Conservation (phyloP, 2,888 invertebrate species). For the Sepiola atlantica region DNA sequence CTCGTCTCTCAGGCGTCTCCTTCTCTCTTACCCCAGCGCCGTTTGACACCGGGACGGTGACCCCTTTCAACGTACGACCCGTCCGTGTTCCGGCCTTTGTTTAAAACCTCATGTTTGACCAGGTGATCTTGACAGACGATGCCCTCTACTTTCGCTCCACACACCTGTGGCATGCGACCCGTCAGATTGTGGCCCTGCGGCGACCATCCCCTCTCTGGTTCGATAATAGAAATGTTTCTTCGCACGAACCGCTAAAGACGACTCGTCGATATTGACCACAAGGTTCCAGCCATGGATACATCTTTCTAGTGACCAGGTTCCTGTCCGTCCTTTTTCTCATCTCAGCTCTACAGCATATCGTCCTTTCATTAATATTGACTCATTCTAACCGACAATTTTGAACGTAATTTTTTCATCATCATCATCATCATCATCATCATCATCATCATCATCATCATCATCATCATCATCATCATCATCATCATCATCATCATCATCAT, state of each 20-base stretch:
- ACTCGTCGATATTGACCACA: neutral
- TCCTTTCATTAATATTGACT: neutral
- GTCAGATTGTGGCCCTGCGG: neutral
- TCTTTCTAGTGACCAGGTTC: neutral
- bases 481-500: no score
- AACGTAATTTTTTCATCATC: no score
- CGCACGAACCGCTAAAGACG: neutral
- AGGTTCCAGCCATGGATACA: neutral
- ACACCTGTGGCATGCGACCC: neutral
- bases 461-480: neutral
- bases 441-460: no score
- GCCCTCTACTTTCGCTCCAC: neutral
- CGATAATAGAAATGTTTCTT: neutral
- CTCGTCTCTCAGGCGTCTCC: neutral
- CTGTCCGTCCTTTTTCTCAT: neutral
- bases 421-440: no score
- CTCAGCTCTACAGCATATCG: neutral
- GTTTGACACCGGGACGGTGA: neutral
- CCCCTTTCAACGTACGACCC: neutral
- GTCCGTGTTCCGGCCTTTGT: neutral
- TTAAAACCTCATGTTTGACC: constrained; percentile 21
- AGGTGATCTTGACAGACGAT: neutral
- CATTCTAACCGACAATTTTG: neutral
- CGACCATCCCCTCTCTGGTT: neutral
- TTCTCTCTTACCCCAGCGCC: neutral